These are phyloP conservation scores for Sylvilagus bachmani DNA, from an alignment of 2,113 vertebrate genomes.

Conservation along the genomic window DNA sequence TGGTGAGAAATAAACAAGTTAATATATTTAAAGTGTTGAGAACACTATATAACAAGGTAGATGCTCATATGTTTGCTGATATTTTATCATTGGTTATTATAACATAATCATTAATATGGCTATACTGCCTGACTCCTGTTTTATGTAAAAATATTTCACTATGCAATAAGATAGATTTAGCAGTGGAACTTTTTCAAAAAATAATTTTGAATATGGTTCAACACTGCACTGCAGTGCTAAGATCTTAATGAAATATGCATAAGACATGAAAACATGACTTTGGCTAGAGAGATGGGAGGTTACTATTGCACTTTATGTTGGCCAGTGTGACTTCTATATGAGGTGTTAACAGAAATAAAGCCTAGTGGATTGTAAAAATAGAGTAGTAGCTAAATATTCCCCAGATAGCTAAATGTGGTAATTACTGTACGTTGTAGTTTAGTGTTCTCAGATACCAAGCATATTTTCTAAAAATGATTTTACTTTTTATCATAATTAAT, in stretches of 20 bases:
- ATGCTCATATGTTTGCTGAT: background rate
- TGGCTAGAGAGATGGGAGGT: background rate
- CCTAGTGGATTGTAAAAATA: background rate
- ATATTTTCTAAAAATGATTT: constrained; percentile 21
- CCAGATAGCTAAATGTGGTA: background rate
- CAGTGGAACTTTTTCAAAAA: constrained; percentile 14
- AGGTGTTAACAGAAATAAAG: constrained; percentile 42
- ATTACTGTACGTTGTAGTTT: background rate
- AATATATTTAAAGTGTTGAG: background rate
- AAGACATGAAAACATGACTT: constrained; percentile 43
- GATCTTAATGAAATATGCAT: constrained; percentile 30
- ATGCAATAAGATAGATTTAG: background rate
- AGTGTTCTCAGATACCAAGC: background rate
- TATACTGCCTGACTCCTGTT: background rate
- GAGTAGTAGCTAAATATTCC: background rate
- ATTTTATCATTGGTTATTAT: constrained; percentile 28
- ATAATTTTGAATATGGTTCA: constrained; percentile 5
- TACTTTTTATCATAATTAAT: constrained; percentile 19
- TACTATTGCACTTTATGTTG: background rate
- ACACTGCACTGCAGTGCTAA: background rate
- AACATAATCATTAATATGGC: constrained; percentile 1
- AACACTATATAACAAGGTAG: constrained; percentile 25
- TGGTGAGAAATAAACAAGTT: constrained; percentile 42
- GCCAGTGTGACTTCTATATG: background rate
- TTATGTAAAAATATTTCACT: constrained; percentile 45